Evolutionary conservation across 2,797 vertebrate species (phyloP), one percentile per base, ranked within the genome.

Genomic region (Platyrinchus mystaceus): DNA sequence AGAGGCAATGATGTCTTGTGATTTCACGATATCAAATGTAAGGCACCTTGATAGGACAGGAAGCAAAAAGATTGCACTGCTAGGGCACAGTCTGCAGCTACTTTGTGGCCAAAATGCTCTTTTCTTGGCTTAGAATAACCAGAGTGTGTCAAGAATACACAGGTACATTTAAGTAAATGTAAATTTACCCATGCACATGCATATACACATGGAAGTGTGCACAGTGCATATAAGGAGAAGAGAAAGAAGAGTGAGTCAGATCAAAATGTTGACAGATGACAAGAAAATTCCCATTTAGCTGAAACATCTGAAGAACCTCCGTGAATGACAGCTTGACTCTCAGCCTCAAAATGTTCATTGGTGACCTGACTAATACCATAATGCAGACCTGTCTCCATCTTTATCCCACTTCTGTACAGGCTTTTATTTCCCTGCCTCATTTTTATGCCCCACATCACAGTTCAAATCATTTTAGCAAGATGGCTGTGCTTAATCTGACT

Each of bases 391-490:
- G 39, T 90, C 87, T 96, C 44, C 34, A 62, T 68, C 58, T 75
- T 94, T 73, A 80, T 91, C 68, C 76, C 63, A 32, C 9, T 14
- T 73, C 86, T 88, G 81, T 32, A 47, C 69, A 81, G 85, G 74
- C 86, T 94, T 97, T 96, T 96, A 76, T 96, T 95, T 92, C 41
- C 81, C 81, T 94, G 86, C 86, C 71, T 89, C 55, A 81, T 93
- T 97, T 96, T 73, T 55, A 87, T 96, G 86, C 87, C 60, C 64
- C 58, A 44, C 78, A 83, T 93, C 87, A 64, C 13, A 55, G 78
- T 90, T 92, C 67, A 75, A 66, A 89, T 88, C 58, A 76, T 41
- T 96, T 94, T 78, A 96, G 91, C 79, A 83, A 94, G 96, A 85
- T 0, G 2, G 62, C 44, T 41, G 36, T 79, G 79, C 86, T 94